Evolutionary conservation across 2,888 invertebrate species (phyloP), one percentile per base, ranked within the genome.

Genomic region (Xestia sexstrigata): DNA sequence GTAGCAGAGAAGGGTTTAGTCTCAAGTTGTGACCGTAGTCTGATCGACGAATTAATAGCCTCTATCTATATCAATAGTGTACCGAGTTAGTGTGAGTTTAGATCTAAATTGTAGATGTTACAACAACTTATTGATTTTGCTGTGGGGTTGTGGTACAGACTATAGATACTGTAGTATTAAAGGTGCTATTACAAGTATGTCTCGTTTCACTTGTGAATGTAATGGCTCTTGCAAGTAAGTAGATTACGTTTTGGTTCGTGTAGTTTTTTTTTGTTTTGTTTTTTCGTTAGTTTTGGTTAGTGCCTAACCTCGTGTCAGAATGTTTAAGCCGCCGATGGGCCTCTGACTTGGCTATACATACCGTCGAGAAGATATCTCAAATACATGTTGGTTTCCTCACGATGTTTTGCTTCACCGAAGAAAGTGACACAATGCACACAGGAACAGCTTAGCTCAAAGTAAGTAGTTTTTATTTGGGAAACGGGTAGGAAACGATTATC

Each of bases 41-140:
- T 82, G 79, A 88, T 88, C 84, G 76, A 79, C 52, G 49, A 82
- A 88, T 78, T 83, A 78, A 86, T 83, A 77, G 39, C 81, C 39
- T 74, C 23, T 66, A 66, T 70, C 67, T 78, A 62, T 55, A 70
- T 60, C 39, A 42, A 65, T 35, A 63, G 7, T 49, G 17, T 39
- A 23, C 8, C 8, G 11, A 62, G 49, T 62, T 47, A 23, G n/a
- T 5, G n/a, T 20, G 23, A 52, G 20, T 45, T 78, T 45, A 35
- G 35, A 35, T 78, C 26, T 20, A 30, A 60, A 60, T 45, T 62
- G 23, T 23, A 55, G 20, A 60, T 62, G 13, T 62, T 30, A 62
- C 35, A 62, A 60, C 20, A 20, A 20, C 9, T 20, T 62, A 62
- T 62, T 62, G 35, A 62, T 62, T 62, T 35, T 62, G 5, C 20